These are phyloP conservation scores for Acleris holmiana DNA, from an alignment of 2,888 invertebrate genomes.

Conservation along the genomic window DNA sequence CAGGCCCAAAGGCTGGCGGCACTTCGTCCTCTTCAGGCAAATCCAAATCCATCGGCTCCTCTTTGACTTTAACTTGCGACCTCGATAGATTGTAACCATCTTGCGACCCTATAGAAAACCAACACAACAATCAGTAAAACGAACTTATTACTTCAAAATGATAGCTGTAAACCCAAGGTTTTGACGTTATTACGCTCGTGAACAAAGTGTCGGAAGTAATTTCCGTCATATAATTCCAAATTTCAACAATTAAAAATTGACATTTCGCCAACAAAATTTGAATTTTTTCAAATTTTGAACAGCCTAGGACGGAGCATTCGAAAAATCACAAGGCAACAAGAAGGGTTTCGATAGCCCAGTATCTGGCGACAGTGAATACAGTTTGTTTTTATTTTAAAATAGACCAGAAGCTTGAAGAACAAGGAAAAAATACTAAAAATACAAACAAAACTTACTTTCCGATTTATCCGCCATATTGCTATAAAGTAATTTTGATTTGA, in stretches of 20 bases:
- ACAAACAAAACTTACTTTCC: conserved; percentile 88
- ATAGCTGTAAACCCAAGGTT: conserved; percentile 17
- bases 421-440: conserved; percentile 50
- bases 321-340: conserved; percentile 39
- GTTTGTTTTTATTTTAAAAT: conserved; percentile 31
- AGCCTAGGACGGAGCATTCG: conserved; percentile 51
- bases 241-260: conserved; percentile 59
- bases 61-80: conserved; percentile 73
- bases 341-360: conserved; percentile 27
- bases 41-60: conserved; percentile 86
- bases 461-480: conserved; percentile 92
- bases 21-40: conserved; percentile 88
- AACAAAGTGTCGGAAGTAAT: conserved; percentile 33
- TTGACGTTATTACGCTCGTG: conserved; percentile 30
- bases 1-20: conserved; percentile 90
- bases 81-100: conserved; percentile 60
- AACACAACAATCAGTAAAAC: conserved; percentile 37
- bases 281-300: conserved; percentile 84
- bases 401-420: conserved; percentile 4
- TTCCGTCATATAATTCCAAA: conserved; percentile 47
- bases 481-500: conserved; percentile 71
- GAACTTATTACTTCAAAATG: conserved; percentile 17
- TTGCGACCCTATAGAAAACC: conserved; percentile 61
- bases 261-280: conserved; percentile 73
- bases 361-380: conserved; percentile 42